These are phyloP conservation scores for Arge pagana DNA, from an alignment of 2,888 invertebrate genomes.

Conservation along the genomic window DNA sequence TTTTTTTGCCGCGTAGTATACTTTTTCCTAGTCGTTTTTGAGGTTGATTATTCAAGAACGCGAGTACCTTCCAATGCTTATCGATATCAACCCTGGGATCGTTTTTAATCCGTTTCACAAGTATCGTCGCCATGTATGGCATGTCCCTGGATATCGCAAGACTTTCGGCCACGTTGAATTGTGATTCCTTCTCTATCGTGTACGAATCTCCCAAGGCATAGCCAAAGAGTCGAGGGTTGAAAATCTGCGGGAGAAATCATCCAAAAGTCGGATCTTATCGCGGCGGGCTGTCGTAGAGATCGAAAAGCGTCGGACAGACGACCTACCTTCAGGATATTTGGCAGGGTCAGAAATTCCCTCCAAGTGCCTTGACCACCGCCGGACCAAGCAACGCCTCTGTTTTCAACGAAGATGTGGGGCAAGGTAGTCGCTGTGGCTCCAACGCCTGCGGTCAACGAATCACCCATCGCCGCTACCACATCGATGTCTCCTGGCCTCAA, in stretches of 20 bases:
- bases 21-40: too few relatives aligned
- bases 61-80: conserved; percentile 66
- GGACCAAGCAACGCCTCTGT: conserved; percentile 41
- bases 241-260: too few relatives aligned
- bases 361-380: conserved; percentile 71
- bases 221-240: conserved; percentile 68
- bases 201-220: conserved; percentile 63
- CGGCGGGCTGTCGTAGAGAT: too few relatives aligned
- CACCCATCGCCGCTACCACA: conserved; percentile 65
- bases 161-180: conserved; percentile 66
- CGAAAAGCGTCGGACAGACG: too few relatives aligned
- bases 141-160: conserved; percentile 65
- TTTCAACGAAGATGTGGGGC: conserved; percentile 54
- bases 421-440: conserved; percentile 61
- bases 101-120: conserved; percentile 61
- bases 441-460: conserved; percentile 65
- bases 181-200: conserved; percentile 57
- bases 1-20: too few relatives aligned
- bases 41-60: neutral
- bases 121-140: conserved; percentile 63
- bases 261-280: too few relatives aligned
- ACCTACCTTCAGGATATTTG: conserved; percentile 76
- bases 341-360: conserved; percentile 71
- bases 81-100: conserved; percentile 63
- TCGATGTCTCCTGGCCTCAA: conserved; percentile 68